These are phyloP conservation scores for Napeogenes inachia DNA, from an alignment of 2,888 invertebrate genomes.

Conservation along the genomic window DNA sequence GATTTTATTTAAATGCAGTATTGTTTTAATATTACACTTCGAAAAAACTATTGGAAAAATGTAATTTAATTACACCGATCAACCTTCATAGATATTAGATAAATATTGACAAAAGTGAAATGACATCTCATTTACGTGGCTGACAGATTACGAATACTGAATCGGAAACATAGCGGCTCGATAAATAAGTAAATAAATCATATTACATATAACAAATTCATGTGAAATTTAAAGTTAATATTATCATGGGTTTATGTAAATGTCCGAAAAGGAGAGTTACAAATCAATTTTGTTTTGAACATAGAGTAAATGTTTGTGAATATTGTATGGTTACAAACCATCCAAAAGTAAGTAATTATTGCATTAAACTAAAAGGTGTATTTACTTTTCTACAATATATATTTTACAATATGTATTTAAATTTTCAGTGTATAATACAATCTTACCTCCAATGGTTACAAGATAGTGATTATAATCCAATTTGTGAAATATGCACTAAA, in stretches of 20 bases:
- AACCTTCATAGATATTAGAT: neutral
- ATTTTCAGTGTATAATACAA: constrained; percentile 95
- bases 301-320: constrained; percentile 99
- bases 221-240: constrained; percentile 20
- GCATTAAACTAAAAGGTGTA: neutral
- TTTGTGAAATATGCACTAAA: constrained; percentile 92
- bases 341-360: constrained; percentile 83
- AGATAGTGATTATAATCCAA: constrained; percentile 97
- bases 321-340: constrained; percentile 98
- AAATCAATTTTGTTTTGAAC: constrained; percentile 99
- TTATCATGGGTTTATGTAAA: constrained; percentile 96
- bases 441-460: constrained; percentile 98
- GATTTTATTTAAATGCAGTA: too few relatives aligned
- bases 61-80: too few relatives aligned
- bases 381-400: neutral
- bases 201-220: constrained; percentile 21
- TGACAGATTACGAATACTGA: constrained; percentile 30
- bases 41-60: too few relatives aligned
- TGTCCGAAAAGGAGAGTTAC: constrained; percentile 98
- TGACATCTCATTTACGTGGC: constrained; percentile 39
- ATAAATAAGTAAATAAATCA: constrained; percentile 14
- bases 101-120: constrained; percentile 17
- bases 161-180: constrained; percentile 8
- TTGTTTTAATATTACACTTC: too few relatives aligned
- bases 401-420: constrained; percentile 19